Base-by-base conservation (phyloP, 2,888 invertebrate genomes). In the Diadegma fenestrale region DNA sequence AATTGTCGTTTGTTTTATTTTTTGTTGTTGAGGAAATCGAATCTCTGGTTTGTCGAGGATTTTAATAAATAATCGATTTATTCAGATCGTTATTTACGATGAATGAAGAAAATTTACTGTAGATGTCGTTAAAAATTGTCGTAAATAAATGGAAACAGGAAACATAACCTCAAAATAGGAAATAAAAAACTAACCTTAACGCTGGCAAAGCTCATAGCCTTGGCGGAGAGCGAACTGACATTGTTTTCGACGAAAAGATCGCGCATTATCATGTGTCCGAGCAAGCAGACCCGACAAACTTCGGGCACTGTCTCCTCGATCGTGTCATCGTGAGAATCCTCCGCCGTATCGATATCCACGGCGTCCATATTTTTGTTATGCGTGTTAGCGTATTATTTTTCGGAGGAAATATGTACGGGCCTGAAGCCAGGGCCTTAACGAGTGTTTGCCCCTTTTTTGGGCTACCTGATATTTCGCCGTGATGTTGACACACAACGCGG, bases 301-400 rank as follows among this genome's bases (percentile, higher is more conserved):
- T 91, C 91, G 45, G 92, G 88, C 45, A 89, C 84, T 63, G 91
- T 88, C 66, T 87, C 83, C 41, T 88, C 91, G 77, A 91, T 89
- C 71, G 88, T 89, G 43, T 90, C 90, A 17, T 89, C 92, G 81
- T 90, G 90, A 79, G 90, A 85, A 75, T 90, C 88, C 82, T 88
- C 90, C 84, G 91, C 89, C 89, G 91, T 89, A 90, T 91, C 91
- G 91, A 93, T 91, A 86, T 90, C 91, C 33, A 92, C 92, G 90
- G 92, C 93, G 92, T 93, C 93, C 93, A 93, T 93, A 90, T 93
- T 93, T 92, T 90, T 91, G 90, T 92, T 91, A 54, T 80, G 63
- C 68, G 26, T 58, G 51, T 7, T 64, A 3, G 0, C 26, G 43
- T 64, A 43, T 68, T 61, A 51, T 69, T 78, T 41, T 66, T 77